phyloP scores from a whole-genome alignment of 2,113 vertebrate species.

The Oxygymnocypris stewartii region DNA sequence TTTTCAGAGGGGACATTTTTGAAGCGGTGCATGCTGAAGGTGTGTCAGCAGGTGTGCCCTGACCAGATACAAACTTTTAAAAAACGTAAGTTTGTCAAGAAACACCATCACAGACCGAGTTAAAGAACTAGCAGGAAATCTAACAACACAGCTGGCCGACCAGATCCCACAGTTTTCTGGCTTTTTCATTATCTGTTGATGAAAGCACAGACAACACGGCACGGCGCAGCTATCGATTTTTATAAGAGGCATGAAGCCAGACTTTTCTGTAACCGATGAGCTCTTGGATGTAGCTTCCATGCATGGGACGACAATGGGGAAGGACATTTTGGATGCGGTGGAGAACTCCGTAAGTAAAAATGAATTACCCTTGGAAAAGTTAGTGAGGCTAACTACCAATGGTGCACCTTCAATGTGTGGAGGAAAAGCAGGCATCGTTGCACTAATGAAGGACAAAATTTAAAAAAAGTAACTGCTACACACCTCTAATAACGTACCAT shows the following conservation, averaged over 20 bases:
- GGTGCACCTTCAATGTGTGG: slow-evolving; percentile 30
- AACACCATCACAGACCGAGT: too few species aligned
- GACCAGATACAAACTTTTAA: too few species aligned
- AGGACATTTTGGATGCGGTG: slow-evolving; percentile 50
- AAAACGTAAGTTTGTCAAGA: too few species aligned
- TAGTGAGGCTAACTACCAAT: slow-evolving; percentile 48
- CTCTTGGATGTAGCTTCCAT: too few species aligned
- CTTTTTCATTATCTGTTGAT: slow-evolving; percentile 4
- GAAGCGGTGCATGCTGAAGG: too few species aligned
- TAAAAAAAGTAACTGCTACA: slow-evolving; percentile 45
- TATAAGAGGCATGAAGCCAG: slow-evolving; percentile 6
- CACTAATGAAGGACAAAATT: slow-evolving; percentile 52
- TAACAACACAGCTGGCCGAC: too few species aligned
- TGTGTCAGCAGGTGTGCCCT: too few species aligned
- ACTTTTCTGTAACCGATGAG: too few species aligned
- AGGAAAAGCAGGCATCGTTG: slow-evolving; percentile 19
- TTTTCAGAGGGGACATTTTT: too few species aligned
- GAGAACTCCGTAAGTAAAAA: slow-evolving; percentile 55
- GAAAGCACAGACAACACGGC: background rate
- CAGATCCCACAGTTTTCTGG: too few species aligned
- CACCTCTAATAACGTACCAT: slow-evolving; percentile 49
- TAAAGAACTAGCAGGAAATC: too few species aligned
- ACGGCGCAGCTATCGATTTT: background rate
- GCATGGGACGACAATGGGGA: slow-evolving; percentile 46
- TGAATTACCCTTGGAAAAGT: slow-evolving; percentile 56